A percentile compares a stretch with the other conserved stretches of the same genome.
Evolutionary conservation across 2,113 vertebrate genomes (phyloP).

Genomic region (Pleuronectes platessa): DNA sequence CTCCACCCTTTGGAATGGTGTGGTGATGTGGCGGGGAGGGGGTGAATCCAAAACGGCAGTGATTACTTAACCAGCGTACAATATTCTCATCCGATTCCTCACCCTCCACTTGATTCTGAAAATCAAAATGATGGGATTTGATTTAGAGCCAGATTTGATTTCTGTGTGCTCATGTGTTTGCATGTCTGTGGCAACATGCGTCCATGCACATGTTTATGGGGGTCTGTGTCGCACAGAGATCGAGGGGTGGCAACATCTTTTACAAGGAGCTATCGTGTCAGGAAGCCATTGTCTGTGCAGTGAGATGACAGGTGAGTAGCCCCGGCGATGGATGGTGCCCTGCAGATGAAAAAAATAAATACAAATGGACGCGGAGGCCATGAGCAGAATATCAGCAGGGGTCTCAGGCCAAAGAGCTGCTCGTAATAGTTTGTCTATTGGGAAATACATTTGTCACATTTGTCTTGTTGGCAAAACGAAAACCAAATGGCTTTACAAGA

Average conservation of each 20-base stretch:
- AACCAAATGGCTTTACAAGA: slow-evolving; percentile 37
- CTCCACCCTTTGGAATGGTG: slow-evolving; percentile 33
- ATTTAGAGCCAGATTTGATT: slow-evolving; percentile 74
- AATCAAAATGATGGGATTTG: slow-evolving; percentile 74
- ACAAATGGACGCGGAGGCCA: slow-evolving; percentile 59
- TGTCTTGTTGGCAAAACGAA: slow-evolving; percentile 52
- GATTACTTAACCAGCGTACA: slow-evolving; percentile 60
- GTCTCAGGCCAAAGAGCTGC: slow-evolving; percentile 38
- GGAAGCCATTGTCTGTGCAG: slow-evolving; percentile 72
- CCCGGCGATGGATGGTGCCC: slow-evolving; percentile 72
- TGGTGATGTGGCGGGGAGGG: slow-evolving; percentile 7
- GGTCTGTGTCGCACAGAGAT: slow-evolving; percentile 32
- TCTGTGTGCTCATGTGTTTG: neutral
- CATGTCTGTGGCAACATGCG: slow-evolving; percentile 17
- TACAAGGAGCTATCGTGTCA: slow-evolving; percentile 74
- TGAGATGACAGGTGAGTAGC: slow-evolving; percentile 60
- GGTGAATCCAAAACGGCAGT: slow-evolving; percentile 51
- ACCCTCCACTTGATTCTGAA: slow-evolving; percentile 46
- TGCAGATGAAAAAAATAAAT: slow-evolving; percentile 75
- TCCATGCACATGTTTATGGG: slow-evolving; percentile 16
- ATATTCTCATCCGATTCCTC: slow-evolving; percentile 34
- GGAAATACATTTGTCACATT: slow-evolving; percentile 71
- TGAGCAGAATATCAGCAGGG: slow-evolving; percentile 54
- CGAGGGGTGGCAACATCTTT: slow-evolving; percentile 73
- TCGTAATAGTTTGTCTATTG: slow-evolving; percentile 64